Conservation (phyloP, 2,113 vertebrate species). For the Trematomus loennbergii region DNA sequence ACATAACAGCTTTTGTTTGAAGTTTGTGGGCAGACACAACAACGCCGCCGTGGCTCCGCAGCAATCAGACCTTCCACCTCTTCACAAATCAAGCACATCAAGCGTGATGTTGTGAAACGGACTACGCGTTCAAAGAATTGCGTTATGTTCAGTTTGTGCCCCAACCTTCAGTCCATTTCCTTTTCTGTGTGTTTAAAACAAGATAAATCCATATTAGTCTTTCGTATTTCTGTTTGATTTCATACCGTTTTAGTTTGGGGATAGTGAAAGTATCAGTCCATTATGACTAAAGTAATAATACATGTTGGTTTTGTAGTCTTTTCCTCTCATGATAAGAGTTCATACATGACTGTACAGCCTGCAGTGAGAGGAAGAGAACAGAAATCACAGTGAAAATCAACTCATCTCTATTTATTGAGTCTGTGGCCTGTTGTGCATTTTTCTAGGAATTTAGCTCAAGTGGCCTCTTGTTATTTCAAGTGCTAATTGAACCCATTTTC, state of each 20-base stretch:
- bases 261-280: background rate
- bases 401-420: conserved; percentile 76
- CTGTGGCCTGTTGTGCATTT: conserved; percentile 77
- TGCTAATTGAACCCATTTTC: conserved; percentile 84
- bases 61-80: conserved; percentile 47
- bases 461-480: conserved; percentile 83
- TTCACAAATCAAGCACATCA: conserved; percentile 28
- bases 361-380: conserved; percentile 9
- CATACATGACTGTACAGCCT: conserved; percentile 22
- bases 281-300: conserved; percentile 5
- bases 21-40: conserved; percentile 50
- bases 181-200: background rate
- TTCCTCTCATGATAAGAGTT: conserved; percentile 10
- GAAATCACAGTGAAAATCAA: conserved; percentile 55
- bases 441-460: conserved; percentile 80
- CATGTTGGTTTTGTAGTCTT: conserved; percentile 28
- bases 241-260: background rate
- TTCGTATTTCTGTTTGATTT: no score
- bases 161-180: background rate
- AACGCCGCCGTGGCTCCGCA: conserved; percentile 25
- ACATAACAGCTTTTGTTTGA: conserved; percentile 66
- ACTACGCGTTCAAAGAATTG: conserved; percentile 18
- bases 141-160: background rate
- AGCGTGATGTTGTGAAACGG: conserved; percentile 49
- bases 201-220: background rate